Conservation (phyloP, 2,888 invertebrate species). For the Autographa pulchrina region DNA sequence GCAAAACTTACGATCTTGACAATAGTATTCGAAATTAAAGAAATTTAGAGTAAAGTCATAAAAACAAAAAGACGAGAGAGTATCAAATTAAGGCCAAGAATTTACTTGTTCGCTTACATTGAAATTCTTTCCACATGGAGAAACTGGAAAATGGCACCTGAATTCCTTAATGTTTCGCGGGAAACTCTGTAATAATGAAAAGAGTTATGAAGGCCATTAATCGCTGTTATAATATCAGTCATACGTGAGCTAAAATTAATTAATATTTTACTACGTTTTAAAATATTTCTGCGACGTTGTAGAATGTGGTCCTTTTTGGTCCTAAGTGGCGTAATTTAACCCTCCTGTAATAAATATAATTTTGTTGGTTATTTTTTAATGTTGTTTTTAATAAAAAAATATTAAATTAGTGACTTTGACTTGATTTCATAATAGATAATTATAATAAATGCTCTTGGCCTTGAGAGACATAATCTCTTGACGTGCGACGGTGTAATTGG, state of each 20-base stretch:
- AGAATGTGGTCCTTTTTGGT: constrained; percentile 22
- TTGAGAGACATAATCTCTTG: too few species aligned
- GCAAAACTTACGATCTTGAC: background rate
- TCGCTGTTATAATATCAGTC: constrained; percentile 57
- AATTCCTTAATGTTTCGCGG: constrained; percentile 48
- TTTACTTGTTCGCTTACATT: constrained; percentile 47
- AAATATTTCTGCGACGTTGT: constrained; percentile 46
- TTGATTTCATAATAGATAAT: too few species aligned
- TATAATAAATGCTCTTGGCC: too few species aligned
- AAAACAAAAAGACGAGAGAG: constrained; percentile 35
- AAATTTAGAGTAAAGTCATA: constrained; percentile 26
- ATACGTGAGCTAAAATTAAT: constrained; percentile 52
- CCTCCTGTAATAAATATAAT: too few species aligned
- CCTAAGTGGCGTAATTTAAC: background rate
- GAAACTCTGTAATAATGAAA: constrained; percentile 64
- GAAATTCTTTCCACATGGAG: constrained; percentile 54
- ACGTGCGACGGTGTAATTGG: too few species aligned
- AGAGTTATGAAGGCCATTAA: constrained; percentile 63
- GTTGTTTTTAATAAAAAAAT: too few species aligned
- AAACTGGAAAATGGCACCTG: constrained; percentile 32
- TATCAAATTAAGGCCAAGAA: constrained; percentile 45
- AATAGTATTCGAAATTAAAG: background rate
- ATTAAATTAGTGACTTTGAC: too few species aligned
- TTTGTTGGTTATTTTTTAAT: too few species aligned
- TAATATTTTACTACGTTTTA: constrained; percentile 43